A percentile compares a stretch with the other conserved stretches of the same genome.
phyloP scores from a whole-genome alignment of 2,888 invertebrate species.

The Taenaris catops region DNA sequence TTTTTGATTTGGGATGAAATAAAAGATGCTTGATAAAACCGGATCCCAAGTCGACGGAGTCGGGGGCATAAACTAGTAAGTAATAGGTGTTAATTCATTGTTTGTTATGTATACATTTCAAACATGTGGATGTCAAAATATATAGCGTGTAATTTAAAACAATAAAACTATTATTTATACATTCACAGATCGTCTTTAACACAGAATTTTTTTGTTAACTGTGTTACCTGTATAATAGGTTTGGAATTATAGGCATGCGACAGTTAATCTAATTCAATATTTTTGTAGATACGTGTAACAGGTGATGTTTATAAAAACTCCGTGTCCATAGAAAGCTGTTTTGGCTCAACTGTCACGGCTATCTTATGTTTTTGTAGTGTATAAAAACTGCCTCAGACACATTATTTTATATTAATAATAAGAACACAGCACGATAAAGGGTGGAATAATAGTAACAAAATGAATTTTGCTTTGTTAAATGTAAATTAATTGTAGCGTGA shows the following conservation, averaged over 20 bases:
- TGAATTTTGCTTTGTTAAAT: too few species aligned
- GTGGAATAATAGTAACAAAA: not conserved
- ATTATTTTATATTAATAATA: slow-evolving; percentile 19
- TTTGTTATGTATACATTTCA: too few species aligned
- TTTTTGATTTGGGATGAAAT: too few species aligned
- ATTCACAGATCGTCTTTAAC: too few species aligned
- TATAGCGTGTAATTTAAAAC: too few species aligned
- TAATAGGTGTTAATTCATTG: too few species aligned
- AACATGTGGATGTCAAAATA: too few species aligned
- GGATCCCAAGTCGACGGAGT: too few species aligned
- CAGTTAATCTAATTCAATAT: slow-evolving; percentile 25
- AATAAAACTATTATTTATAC: too few species aligned
- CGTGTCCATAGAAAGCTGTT: slow-evolving; percentile 64
- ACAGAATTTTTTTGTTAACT: slow-evolving; percentile 2
- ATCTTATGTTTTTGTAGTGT: slow-evolving; percentile 56
- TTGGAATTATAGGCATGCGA: slow-evolving; percentile 20
- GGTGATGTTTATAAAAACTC: slow-evolving; percentile 61
- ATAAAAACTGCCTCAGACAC: slow-evolving; percentile 27
- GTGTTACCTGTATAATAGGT: slow-evolving; percentile 18
- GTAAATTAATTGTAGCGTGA: too few species aligned
- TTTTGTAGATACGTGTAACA: slow-evolving; percentile 39
- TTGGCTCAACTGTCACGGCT: slow-evolving; percentile 66
- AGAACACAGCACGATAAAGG: slow-evolving; percentile 2
- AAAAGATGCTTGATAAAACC: too few species aligned
- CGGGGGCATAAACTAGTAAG: too few species aligned